A percentile compares a stretch with the other conserved stretches of the same genome.
These are phyloP conservation scores for Sesia bembeciformis DNA, from an alignment of 2,888 invertebrate species.

Conservation along the genomic window DNA sequence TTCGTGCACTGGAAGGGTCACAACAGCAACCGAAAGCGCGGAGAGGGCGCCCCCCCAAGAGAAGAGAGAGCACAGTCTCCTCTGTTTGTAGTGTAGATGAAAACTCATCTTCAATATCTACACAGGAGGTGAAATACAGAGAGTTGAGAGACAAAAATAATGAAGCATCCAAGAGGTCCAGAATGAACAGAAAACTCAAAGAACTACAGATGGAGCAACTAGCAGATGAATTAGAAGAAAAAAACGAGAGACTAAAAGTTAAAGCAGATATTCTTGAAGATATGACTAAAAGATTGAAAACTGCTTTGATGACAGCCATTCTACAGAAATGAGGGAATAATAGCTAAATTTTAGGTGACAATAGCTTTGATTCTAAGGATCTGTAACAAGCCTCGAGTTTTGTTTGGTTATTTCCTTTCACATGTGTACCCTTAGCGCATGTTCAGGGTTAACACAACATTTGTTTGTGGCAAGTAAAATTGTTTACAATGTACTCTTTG, in stretches of 20 bases:
- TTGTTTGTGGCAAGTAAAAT: no score
- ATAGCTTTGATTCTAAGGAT: no score
- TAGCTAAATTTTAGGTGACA: not conserved
- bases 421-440: no score
- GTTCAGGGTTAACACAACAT: no score
- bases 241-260: slow-evolving; percentile 77
- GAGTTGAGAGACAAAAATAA: slow-evolving; percentile 85
- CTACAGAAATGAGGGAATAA: slow-evolving; percentile 58
- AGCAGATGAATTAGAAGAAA: slow-evolving; percentile 73
- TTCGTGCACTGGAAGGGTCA: slow-evolving; percentile 51
- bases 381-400: no score
- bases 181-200: slow-evolving; percentile 80
- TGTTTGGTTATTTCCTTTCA: no score
- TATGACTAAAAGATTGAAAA: slow-evolving; percentile 78
- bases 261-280: slow-evolving; percentile 80
- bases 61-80: slow-evolving; percentile 60
- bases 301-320: slow-evolving; percentile 78
- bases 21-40: slow-evolving; percentile 50
- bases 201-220: slow-evolving; percentile 68
- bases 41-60: slow-evolving; percentile 73
- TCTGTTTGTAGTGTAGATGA: slow-evolving; percentile 59
- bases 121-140: slow-evolving; percentile 73
- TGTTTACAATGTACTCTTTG: no score
- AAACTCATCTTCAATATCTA: slow-evolving; percentile 48
- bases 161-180: slow-evolving; percentile 83